phyloP scores from a whole-genome alignment of 2,113 vertebrate species.

The Siniperca knerii region DNA sequence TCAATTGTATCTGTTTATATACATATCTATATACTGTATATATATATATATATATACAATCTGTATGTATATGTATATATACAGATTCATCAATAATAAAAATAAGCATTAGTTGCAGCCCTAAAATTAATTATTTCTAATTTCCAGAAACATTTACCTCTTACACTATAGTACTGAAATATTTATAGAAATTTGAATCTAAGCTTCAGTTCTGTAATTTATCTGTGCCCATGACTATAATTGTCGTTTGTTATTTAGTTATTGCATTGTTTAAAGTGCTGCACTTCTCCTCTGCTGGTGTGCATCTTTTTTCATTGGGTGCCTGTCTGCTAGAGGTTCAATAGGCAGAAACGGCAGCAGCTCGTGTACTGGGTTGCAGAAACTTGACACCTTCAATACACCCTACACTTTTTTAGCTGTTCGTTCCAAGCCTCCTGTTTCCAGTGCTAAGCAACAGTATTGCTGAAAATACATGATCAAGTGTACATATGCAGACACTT shows the following conservation, averaged over 20 bases:
- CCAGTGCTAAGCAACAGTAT: constrained; percentile 57
- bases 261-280: constrained; percentile 22
- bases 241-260: constrained; percentile 45
- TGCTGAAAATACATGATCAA: constrained; percentile 55
- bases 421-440: constrained; percentile 69
- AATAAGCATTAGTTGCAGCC: not conserved
- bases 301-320: constrained; percentile 51
- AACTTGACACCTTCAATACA: constrained; percentile 79
- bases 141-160: constrained; percentile 10
- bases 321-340: constrained; percentile 48
- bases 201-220: constrained; percentile 13
- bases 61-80: not conserved
- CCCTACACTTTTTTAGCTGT: constrained; percentile 61
- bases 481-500: constrained; percentile 45
- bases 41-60: not conserved
- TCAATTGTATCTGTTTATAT: not conserved
- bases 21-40: not conserved
- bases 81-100: not conserved
- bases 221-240: constrained; percentile 28
- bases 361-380: constrained; percentile 79
- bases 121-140: not conserved
- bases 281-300: constrained; percentile 25
- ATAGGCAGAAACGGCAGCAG: constrained; percentile 67
- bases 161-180: constrained; percentile 17
- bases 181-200: constrained; percentile 45